Evolutionary conservation across 2,113 vertebrate species (phyloP).

Genomic region (Eptesicus fuscus): DNA sequence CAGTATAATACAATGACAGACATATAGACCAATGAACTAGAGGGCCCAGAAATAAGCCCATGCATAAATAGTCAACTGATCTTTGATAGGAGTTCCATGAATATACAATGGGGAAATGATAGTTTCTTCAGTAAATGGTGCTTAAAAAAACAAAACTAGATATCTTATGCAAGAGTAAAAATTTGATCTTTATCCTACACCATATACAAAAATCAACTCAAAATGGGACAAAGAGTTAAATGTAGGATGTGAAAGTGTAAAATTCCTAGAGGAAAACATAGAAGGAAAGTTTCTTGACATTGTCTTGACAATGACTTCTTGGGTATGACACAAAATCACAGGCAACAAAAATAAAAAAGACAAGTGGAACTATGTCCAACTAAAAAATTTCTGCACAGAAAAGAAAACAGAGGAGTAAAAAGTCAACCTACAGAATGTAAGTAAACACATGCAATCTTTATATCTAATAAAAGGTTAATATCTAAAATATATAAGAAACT

Average conservation of each 20-base stretch:
- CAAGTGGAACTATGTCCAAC: neutral
- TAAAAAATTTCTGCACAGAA: neutral
- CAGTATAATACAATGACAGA: neutral
- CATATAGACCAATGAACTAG: neutral
- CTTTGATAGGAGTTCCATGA: neutral
- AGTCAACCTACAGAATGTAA: neutral
- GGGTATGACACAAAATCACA: neutral
- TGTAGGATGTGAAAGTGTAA: neutral
- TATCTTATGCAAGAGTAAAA: neutral
- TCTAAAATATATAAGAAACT: neutral
- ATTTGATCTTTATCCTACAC: neutral
- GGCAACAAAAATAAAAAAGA: neutral
- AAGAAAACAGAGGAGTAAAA: neutral
- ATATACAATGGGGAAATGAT: neutral
- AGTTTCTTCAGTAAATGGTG: neutral
- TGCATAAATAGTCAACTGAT: neutral
- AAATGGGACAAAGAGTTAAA: neutral
- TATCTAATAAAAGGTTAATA: neutral
- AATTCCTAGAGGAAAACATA: neutral
- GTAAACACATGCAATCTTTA: neutral
- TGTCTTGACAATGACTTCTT: neutral
- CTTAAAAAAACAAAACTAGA: neutral
- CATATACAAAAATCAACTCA: neutral
- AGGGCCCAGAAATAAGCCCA: neutral
- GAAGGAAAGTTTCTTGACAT: neutral